A percentile compares a stretch with the other conserved stretches of the same genome.
phyloP scores from a whole-genome alignment of 1,140 invertebrate species.

The Eueides isabella region DNA sequence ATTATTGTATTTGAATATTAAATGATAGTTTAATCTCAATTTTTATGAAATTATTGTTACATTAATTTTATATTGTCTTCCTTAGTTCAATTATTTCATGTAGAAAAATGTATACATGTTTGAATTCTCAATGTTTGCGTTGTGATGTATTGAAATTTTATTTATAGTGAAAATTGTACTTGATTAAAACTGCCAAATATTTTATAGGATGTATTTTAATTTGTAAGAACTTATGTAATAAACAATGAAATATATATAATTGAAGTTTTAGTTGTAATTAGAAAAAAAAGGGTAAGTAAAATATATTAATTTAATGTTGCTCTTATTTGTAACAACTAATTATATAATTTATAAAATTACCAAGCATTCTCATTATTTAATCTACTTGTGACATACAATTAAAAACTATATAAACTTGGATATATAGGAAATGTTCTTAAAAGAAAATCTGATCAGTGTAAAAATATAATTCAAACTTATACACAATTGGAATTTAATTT shows the following conservation, averaged over 20 bases:
- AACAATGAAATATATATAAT: constrained; percentile 18
- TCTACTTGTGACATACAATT: background rate
- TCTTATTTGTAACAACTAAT: background rate
- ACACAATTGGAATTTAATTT: constrained; percentile 43
- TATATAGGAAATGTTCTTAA: background rate
- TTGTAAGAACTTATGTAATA: constrained; percentile 19
- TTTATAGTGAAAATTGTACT: constrained; percentile 19
- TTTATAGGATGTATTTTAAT: constrained; percentile 27
- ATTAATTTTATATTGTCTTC: constrained; percentile 23
- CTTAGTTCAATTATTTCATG: constrained; percentile 36
- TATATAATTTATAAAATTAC: too few relatives aligned
- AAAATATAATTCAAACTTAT: constrained; percentile 70
- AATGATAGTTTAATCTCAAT: constrained; percentile 46
- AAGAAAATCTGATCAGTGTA: constrained; percentile 40
- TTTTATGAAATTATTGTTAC: constrained; percentile 24
- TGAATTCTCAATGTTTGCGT: constrained; percentile 32
- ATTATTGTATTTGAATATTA: constrained; percentile 26
- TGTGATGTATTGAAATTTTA: constrained; percentile 37
- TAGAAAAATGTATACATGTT: constrained; percentile 37
- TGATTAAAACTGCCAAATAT: constrained; percentile 39
- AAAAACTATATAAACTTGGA: background rate
- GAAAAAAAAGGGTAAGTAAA: background rate
- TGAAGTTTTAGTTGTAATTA: constrained; percentile 4
- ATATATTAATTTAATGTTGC: too few relatives aligned
- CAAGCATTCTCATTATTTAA: too few relatives aligned